Conservation (phyloP, 92 coral and sea anemone genomes). For the Umimayanthus kanabou region DNA sequence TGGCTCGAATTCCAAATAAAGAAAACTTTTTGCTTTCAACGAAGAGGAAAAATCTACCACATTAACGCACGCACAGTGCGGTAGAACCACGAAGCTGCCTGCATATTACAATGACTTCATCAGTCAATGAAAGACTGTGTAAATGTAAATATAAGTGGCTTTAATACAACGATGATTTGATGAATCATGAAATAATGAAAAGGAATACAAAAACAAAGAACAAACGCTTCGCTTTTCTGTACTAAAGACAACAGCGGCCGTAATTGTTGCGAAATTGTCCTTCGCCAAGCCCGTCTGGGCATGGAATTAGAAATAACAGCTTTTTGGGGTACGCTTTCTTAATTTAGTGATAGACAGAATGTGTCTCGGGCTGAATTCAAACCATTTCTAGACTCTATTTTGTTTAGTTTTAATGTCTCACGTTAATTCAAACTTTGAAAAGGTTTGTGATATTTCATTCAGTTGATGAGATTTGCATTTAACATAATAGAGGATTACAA, state of each 20-base stretch:
- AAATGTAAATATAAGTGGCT: neutral
- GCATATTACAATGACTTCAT: neutral
- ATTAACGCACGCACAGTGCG: too few species aligned
- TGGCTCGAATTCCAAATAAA: neutral
- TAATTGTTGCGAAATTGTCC: neutral
- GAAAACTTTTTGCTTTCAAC: neutral
- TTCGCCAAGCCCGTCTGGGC: neutral
- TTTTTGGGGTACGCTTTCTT: neutral
- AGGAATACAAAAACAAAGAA: neutral
- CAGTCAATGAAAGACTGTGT: neutral
- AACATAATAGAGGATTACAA: neutral
- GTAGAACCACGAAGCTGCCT: neutral
- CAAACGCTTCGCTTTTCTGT: neutral
- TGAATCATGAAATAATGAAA: neutral
- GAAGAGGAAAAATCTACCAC: neutral
- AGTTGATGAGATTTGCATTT: conserved; percentile 1
- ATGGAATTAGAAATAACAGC: too few species aligned
- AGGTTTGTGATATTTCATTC: neutral
- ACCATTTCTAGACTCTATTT: neutral
- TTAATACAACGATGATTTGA: neutral
- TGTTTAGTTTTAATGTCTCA: neutral
- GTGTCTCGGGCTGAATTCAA: too few species aligned
- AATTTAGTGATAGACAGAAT: neutral
- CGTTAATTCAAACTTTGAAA: neutral
- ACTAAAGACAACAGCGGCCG: too few species aligned